A percentile compares a stretch with the other conserved stretches of the same genome.
Evolutionary conservation across 2,797 vertebrate genomes (phyloP).

Genomic region (Sparus aurata): DNA sequence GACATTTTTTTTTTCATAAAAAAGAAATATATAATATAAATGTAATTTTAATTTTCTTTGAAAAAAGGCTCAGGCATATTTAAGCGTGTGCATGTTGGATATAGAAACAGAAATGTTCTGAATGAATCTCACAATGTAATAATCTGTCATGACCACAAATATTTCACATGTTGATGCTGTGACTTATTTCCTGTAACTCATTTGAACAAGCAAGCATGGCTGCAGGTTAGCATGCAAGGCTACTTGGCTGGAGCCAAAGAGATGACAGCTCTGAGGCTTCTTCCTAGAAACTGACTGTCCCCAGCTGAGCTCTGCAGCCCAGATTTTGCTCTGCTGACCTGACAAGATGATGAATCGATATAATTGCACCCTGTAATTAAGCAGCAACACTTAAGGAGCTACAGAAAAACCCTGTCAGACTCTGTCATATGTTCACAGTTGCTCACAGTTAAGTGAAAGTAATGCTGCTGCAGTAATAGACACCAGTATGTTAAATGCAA

Average conservation of each 20-base stretch:
- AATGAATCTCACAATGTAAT: slow-evolving; percentile 5
- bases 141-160: slow-evolving; percentile 8
- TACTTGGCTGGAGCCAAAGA: slow-evolving; percentile 17
- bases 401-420: slow-evolving; percentile 1
- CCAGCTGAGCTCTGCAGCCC: slow-evolving; percentile 47
- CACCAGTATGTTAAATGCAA: slow-evolving; percentile 12
- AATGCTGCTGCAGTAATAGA: slow-evolving; percentile 9
- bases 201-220: slow-evolving; percentile 19
- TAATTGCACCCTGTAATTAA: slow-evolving; percentile 50
- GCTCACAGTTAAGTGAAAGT: background rate
- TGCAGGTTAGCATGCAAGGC: slow-evolving; percentile 19
- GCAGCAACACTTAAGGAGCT: slow-evolving; percentile 28
- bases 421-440: background rate
- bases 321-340: slow-evolving; percentile 63
- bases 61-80: too few species aligned
- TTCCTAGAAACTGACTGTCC: slow-evolving; percentile 41
- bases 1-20: too few species aligned
- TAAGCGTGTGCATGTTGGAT: too few species aligned
- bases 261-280: slow-evolving; percentile 31
- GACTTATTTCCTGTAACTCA: slow-evolving; percentile 40
- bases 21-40: too few species aligned
- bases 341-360: slow-evolving; percentile 62
- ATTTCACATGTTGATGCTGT: slow-evolving; percentile 23
- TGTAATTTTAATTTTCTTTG: too few species aligned
- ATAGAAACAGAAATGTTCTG: slow-evolving; percentile 1